Conservation (phyloP, 2,888 invertebrate genomes). For the Palloptera scutellata region DNA sequence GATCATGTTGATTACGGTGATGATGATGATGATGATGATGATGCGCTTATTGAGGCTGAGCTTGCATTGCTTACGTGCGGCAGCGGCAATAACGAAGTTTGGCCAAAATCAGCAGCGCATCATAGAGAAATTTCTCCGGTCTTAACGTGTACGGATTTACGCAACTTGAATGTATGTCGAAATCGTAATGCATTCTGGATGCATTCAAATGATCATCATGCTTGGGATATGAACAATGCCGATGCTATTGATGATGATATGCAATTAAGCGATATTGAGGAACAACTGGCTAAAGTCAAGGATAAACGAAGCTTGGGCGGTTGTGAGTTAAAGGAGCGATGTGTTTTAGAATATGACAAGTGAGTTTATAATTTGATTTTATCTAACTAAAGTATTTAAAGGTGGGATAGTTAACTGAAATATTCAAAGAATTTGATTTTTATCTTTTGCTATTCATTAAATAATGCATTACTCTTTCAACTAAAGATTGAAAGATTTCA, state of each 20-base stretch:
- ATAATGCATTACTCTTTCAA: too few species aligned
- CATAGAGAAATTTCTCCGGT: too few species aligned
- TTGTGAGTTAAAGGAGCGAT: neutral
- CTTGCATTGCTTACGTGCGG: conserved; percentile 27
- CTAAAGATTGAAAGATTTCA: too few species aligned
- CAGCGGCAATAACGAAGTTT: neutral
- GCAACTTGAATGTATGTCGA: conserved; percentile 60
- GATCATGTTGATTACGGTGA: conserved; percentile 7
- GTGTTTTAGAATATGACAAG: neutral
- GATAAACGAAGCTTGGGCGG: neutral
- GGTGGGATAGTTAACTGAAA: too few species aligned
- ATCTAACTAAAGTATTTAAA: too few species aligned
- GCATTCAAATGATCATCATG: conserved; percentile 43
- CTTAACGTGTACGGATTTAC: conserved; percentile 43
- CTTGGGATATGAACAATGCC: conserved; percentile 35
- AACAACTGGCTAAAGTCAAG: conserved; percentile 58
- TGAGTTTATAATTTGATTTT: conserved; percentile 20
- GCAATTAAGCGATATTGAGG: conserved; percentile 63
- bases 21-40: conserved; percentile 33
- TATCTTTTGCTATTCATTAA: too few species aligned
- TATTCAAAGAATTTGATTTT: too few species aligned
- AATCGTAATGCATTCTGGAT: conserved; percentile 61
- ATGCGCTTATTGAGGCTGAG: conserved; percentile 40
- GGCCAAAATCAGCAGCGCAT: neutral
- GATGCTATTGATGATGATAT: conserved; percentile 55